Evolutionary conservation across 2,797 vertebrate genomes (phyloP).

Genomic region (Chrosomus eos): DNA sequence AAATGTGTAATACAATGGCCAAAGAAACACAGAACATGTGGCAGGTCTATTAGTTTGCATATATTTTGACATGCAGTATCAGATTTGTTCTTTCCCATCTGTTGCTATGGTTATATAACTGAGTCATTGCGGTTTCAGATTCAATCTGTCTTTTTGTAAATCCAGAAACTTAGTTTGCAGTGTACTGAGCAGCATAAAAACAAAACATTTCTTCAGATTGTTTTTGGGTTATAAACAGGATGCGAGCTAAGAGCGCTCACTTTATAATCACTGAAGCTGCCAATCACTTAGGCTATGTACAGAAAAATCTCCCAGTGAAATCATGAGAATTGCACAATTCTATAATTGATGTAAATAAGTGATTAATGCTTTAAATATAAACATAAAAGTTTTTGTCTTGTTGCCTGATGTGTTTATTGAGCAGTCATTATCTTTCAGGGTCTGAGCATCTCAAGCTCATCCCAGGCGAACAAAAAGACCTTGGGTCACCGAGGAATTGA

Average conservation of each 20-base stretch:
- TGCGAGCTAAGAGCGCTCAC: not conserved
- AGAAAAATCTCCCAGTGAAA: not conserved
- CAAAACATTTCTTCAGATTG: not conserved
- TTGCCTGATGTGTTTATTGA: constrained; percentile 22
- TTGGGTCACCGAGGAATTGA: constrained; percentile 92
- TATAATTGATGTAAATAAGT: not conserved
- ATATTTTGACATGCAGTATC: not conserved
- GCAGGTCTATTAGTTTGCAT: not conserved
- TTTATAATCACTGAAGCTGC: not conserved
- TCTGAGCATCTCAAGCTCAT: constrained; percentile 66
- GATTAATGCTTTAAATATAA: not conserved
- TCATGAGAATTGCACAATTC: too few species aligned
- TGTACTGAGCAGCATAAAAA: not conserved
- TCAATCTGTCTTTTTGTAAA: not conserved
- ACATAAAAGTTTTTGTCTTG: not conserved
- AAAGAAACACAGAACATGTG: not conserved
- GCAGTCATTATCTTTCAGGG: constrained; percentile 69
- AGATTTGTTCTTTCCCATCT: not conserved
- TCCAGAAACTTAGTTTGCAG: not conserved
- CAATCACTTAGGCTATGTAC: not conserved
- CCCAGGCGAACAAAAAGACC: constrained; percentile 83
- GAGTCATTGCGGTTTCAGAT: not conserved
- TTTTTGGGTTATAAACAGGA: not conserved
- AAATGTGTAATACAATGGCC: not conserved
- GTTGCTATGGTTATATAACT: not conserved